Conservation (phyloP, 1,140 invertebrate genomes). For the honey bee (Apis mellifera) region DNA sequence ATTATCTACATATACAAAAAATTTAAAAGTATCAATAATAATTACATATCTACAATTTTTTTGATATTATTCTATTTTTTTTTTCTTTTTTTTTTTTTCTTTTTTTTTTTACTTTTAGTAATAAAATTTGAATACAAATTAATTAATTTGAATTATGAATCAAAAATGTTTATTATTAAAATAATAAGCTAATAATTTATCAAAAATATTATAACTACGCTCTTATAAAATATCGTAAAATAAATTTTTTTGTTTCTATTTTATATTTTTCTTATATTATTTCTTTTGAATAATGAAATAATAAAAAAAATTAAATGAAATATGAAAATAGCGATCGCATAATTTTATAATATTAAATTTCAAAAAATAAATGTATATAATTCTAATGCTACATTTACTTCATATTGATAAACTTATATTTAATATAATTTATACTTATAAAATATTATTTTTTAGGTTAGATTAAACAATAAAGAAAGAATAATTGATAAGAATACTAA, state of each 20-base stretch:
- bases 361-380: background rate
- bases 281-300: background rate
- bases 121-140: background rate
- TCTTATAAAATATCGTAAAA: background rate
- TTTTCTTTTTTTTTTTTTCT: background rate
- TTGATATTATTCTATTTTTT: background rate
- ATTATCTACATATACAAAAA: background rate
- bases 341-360: background rate
- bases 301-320: background rate
- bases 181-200: background rate
- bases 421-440: background rate
- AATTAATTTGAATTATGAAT: background rate
- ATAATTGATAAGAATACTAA: background rate
- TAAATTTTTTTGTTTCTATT: background rate
- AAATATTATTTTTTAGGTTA: no score
- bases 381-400: background rate
- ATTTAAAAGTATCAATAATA: background rate
- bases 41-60: background rate
- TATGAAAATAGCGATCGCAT: background rate
- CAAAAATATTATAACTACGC: background rate
- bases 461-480: slow-evolving; percentile 6
- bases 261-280: background rate
- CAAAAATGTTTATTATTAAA: background rate
- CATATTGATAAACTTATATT: background rate
- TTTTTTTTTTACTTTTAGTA: background rate